Conservation (phyloP, 35 echinoderm and acorn worm species). For the Heliocidaris erythrogramma region DNA sequence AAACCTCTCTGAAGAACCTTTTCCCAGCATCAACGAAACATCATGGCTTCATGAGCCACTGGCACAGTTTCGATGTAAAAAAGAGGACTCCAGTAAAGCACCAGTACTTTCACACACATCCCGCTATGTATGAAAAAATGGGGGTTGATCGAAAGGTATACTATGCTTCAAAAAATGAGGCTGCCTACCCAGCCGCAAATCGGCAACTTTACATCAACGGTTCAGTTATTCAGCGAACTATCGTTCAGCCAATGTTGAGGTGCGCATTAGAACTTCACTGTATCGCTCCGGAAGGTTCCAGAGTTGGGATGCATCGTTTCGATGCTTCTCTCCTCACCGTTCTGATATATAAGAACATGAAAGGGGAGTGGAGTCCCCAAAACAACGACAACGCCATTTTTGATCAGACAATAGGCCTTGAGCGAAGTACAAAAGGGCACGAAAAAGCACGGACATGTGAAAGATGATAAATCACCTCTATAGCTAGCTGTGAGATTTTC, state of each 20-base stretch:
- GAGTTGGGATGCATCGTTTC: conserved; percentile 50
- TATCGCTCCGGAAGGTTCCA: conserved; percentile 61
- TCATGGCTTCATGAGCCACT: conserved; percentile 69
- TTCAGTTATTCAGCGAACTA: conserved; percentile 56
- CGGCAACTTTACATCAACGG: conserved; percentile 76
- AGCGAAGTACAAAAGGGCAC: neutral
- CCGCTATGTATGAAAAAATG: conserved; percentile 58
- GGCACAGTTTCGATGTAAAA: conserved; percentile 73
- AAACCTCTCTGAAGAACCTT: conserved; percentile 60
- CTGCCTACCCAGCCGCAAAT: conserved; percentile 63
- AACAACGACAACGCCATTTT: conserved; percentile 56
- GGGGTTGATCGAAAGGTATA: conserved; percentile 62
- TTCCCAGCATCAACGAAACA: conserved; percentile 55
- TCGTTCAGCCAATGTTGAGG: conserved; percentile 59
- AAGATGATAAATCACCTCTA: too few species aligned
- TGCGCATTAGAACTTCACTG: conserved; percentile 62
- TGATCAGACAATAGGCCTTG: conserved; percentile 53
- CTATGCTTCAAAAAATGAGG: conserved; percentile 29
- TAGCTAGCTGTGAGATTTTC: too few species aligned
- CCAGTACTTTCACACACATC: conserved; percentile 59
- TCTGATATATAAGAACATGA: conserved; percentile 69
- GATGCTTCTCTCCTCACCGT: conserved; percentile 72
- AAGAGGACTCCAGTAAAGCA: neutral
- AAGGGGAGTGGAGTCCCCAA: conserved; percentile 61
- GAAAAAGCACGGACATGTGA: too few species aligned